Conservation (phyloP, 53 echinoderm and acorn worm genomes). For the Luidia sarsii region DNA sequence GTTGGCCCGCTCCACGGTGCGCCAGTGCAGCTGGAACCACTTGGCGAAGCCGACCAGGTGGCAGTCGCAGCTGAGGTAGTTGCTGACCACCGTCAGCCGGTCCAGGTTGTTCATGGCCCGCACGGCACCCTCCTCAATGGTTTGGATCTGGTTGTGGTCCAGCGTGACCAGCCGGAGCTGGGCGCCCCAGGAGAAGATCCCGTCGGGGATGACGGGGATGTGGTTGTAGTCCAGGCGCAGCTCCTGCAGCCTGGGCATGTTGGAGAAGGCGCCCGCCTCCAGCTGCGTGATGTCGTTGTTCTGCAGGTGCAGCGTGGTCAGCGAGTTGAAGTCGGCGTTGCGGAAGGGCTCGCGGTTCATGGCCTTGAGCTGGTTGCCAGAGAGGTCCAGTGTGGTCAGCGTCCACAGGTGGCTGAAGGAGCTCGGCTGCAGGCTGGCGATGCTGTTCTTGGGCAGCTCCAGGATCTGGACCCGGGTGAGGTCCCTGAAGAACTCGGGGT, state of each 20-base stretch:
- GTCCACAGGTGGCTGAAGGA: slow-evolving; percentile 27
- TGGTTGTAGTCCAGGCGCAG: slow-evolving; percentile 77
- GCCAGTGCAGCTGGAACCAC: slow-evolving; percentile 71
- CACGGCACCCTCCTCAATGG: slow-evolving; percentile 66
- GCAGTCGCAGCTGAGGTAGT: slow-evolving; percentile 85
- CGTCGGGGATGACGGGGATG: slow-evolving; percentile 54
- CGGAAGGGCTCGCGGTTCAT: slow-evolving; percentile 18
- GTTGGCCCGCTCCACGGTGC: slow-evolving; percentile 60
- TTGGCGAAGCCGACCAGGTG: slow-evolving; percentile 69
- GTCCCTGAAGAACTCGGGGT: slow-evolving; percentile 36
- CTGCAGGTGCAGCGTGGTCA: slow-evolving; percentile 38
- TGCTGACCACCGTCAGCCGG: slow-evolving; percentile 71
- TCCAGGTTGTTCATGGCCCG: slow-evolving; percentile 42
- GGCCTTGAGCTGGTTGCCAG: slow-evolving; percentile 34
- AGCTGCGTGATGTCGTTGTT: slow-evolving; percentile 51
- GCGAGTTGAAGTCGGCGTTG: background rate
- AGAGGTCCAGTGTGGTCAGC: slow-evolving; percentile 48
- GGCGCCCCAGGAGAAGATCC: slow-evolving; percentile 59
- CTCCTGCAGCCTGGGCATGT: slow-evolving; percentile 55
- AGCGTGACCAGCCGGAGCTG: slow-evolving; percentile 65
- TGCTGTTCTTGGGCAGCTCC: slow-evolving; percentile 55
- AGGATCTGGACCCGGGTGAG: slow-evolving; percentile 53
- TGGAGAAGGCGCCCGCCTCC: slow-evolving; percentile 47
- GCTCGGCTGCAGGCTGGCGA: slow-evolving; percentile 28
- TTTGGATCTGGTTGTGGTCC: slow-evolving; percentile 69